Percentiles rank a stretch among this genome's conserved stretches.
phyloP scores from a whole-genome alignment of 2,888 invertebrate species.

The Anoncus sp. region DNA sequence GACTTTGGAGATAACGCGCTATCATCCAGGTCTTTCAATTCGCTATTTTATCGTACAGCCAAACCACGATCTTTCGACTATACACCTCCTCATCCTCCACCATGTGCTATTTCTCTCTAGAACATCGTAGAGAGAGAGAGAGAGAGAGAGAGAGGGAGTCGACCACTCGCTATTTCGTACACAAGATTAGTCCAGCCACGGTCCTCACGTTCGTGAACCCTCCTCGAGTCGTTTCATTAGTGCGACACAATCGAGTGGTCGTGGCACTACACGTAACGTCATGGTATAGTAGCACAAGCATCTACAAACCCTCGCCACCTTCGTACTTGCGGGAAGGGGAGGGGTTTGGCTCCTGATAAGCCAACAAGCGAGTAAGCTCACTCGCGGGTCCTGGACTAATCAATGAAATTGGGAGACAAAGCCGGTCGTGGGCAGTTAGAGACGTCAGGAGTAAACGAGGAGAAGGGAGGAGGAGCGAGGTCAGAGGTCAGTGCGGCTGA shows the following conservation, averaged over 20 bases:
- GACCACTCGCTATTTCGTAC: constrained; percentile 70
- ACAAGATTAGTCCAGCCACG: constrained; percentile 75
- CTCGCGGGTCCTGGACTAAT: constrained; percentile 74
- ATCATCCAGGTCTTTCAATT: constrained; percentile 61
- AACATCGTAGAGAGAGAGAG: constrained; percentile 28
- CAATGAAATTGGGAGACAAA: constrained; percentile 83
- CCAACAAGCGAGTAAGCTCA: constrained; percentile 67
- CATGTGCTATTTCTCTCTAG: constrained; percentile 24
- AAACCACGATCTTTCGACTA: constrained; percentile 48
- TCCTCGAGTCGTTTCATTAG: constrained; percentile 81
- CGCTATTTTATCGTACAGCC: constrained; percentile 58
- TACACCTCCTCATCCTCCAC: constrained; percentile 34
- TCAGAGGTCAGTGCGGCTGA: constrained; percentile 63
- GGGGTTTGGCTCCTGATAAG: constrained; percentile 71
- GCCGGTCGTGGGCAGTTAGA: constrained; percentile 65
- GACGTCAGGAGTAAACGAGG: constrained; percentile 67
- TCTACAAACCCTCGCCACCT: constrained; percentile 49
- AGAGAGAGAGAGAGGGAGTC: constrained; percentile 30
- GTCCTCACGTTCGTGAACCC: constrained; percentile 56
- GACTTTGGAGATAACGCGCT: constrained; percentile 56
- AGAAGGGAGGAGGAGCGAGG: constrained; percentile 68
- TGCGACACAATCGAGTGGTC: constrained; percentile 77
- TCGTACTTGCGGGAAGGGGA: constrained; percentile 57
- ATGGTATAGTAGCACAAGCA: constrained; percentile 29
- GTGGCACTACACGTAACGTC: constrained; percentile 60